phyloP scores from a whole-genome alignment of 2,888 invertebrate genomes.

The Ochropacha duplaris region DNA sequence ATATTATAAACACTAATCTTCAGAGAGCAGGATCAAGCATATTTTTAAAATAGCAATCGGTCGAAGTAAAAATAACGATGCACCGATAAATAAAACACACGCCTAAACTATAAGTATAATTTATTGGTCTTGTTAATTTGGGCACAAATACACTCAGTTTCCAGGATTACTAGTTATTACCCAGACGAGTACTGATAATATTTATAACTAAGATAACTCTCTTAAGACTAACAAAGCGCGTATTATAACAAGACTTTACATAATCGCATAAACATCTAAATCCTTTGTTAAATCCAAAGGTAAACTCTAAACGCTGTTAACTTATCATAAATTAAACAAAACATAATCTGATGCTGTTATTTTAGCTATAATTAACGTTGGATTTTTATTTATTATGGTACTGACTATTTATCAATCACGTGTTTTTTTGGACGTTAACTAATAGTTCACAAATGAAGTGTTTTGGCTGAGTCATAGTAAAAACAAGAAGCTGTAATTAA shows the following conservation, averaged over 20 bases:
- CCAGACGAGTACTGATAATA: neutral
- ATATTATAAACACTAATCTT: neutral
- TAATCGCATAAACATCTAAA: slow-evolving; percentile 22
- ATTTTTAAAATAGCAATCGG: neutral
- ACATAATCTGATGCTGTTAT: slow-evolving; percentile 20
- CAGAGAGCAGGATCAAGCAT: neutral
- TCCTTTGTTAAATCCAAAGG: slow-evolving; percentile 25
- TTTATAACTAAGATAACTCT: slow-evolving; percentile 8
- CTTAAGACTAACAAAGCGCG: slow-evolving; percentile 13
- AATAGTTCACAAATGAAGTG: slow-evolving; percentile 20
- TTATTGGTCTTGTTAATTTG: neutral
- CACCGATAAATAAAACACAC: neutral
- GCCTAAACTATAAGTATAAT: neutral
- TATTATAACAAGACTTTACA: slow-evolving; percentile 20
- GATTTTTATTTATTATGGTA: slow-evolving; percentile 16
- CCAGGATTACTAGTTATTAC: neutral
- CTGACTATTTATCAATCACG: neutral
- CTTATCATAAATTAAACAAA: slow-evolving; percentile 30
- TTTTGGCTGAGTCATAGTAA: slow-evolving; percentile 17
- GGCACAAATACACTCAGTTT: neutral
- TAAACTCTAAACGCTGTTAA: slow-evolving; percentile 17
- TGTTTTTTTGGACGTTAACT: slow-evolving; percentile 3
- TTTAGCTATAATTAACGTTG: slow-evolving; percentile 19
- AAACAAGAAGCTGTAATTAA: slow-evolving; percentile 18
- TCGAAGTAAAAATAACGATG: neutral